Conservation (phyloP, 2,113 vertebrate genomes). For the Microcebus lehilahytsara region DNA sequence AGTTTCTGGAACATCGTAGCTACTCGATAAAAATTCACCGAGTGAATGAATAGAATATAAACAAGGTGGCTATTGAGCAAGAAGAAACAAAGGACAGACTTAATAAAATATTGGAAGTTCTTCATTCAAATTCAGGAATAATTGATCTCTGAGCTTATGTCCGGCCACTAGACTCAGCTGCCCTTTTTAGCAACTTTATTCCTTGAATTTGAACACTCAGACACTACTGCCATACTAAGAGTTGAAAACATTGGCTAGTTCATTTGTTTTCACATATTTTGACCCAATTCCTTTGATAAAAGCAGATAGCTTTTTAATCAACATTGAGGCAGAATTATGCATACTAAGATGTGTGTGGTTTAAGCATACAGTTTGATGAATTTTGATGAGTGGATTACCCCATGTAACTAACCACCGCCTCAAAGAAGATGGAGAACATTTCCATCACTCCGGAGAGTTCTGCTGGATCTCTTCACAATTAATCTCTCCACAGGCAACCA, state of each 20-base stretch:
- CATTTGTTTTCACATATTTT: not conserved
- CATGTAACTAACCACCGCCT: too few relatives aligned
- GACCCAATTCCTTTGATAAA: not conserved
- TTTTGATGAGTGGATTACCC: not conserved
- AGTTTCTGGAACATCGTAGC: not conserved
- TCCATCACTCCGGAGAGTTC: not conserved
- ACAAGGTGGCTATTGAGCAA: not conserved
- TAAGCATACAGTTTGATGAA: not conserved
- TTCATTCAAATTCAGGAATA: not conserved
- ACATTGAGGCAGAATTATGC: not conserved
- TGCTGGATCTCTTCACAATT: not conserved
- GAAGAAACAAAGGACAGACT: not conserved
- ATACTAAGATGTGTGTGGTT: not conserved
- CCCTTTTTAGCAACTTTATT: not conserved
- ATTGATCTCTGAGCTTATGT: not conserved
- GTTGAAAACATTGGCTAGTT: not conserved
- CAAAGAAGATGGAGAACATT: not conserved
- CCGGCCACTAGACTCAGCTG: not conserved
- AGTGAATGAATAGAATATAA: slow-evolving; percentile 2
- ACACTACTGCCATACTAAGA: not conserved
- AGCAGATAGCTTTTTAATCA: not conserved
- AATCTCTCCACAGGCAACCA: not conserved
- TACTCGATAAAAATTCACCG: slow-evolving; percentile 4
- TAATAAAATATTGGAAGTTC: not conserved
- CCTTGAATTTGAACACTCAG: not conserved